Conservation (phyloP, 2,888 invertebrate genomes). For the Portevinia maculata region DNA sequence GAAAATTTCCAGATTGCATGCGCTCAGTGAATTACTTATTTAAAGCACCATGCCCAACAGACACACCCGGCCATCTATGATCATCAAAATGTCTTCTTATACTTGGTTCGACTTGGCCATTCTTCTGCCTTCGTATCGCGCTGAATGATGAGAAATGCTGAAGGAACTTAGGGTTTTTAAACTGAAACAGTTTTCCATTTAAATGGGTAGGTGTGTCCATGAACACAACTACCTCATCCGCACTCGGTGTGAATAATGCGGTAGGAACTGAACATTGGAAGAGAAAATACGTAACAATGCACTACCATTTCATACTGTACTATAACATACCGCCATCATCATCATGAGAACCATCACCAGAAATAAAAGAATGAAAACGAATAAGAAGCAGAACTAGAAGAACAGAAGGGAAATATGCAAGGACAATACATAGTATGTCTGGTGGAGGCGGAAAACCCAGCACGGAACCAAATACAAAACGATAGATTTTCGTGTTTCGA, state of each 20-base stretch:
- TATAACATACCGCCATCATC: constrained; percentile 5
- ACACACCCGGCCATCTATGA: constrained; percentile 64
- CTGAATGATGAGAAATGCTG: constrained; percentile 43
- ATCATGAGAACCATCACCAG: constrained; percentile 28
- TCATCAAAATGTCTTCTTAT: constrained; percentile 52
- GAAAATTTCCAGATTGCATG: constrained; percentile 72
- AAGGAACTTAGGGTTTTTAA: constrained; percentile 47
- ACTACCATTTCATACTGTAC: constrained; percentile 15
- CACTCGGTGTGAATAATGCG: constrained; percentile 65
- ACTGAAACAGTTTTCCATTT: constrained; percentile 63
- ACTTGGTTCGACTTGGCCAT: constrained; percentile 33
- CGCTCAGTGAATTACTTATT: constrained; percentile 71
- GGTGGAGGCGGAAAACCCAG: constrained; percentile 56
- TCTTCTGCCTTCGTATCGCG: constrained; percentile 32
- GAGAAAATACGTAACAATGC: constrained; percentile 65
- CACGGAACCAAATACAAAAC: constrained; percentile 69
- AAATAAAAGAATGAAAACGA: constrained; percentile 34
- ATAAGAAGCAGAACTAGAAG: constrained; percentile 17
- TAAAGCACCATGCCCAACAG: constrained; percentile 54
- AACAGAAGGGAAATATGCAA: constrained; percentile 50
- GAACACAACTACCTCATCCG: constrained; percentile 64
- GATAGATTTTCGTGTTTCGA: constrained; percentile 75
- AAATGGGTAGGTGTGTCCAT: constrained; percentile 72
- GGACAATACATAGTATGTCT: constrained; percentile 42
- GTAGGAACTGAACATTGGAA: constrained; percentile 49